These are phyloP conservation scores for Anabacerthia variegaticeps DNA, from an alignment of 2,797 vertebrate genomes.

Conservation along the genomic window DNA sequence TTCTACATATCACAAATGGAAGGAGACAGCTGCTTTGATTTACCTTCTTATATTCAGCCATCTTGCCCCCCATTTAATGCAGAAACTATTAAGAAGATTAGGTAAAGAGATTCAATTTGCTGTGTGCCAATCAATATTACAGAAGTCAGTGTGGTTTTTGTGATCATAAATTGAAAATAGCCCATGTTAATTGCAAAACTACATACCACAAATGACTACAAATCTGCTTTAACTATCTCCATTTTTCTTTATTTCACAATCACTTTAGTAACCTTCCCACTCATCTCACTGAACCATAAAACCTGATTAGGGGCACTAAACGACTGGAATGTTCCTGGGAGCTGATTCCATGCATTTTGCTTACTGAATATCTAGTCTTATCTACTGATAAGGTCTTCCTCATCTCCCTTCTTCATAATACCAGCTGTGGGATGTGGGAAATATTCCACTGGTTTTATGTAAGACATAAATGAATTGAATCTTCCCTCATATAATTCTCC, in stretches of 20 bases:
- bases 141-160: background rate
- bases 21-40: background rate
- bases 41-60: background rate
- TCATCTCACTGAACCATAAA: slow-evolving; percentile 2
- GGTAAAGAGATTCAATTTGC: slow-evolving; percentile 27
- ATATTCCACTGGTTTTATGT: background rate
- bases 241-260: slow-evolving; percentile 17
- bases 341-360: background rate
- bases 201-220: background rate
- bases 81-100: slow-evolving; percentile 17
- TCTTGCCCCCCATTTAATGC: background rate
- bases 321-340: background rate
- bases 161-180: background rate
- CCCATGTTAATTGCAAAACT: background rate
- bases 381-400: background rate
- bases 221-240: background rate
- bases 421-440: background rate
- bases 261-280: background rate
- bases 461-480: background rate
- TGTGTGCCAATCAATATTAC: background rate
- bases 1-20: background rate
- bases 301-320: slow-evolving; percentile 6
- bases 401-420: background rate
- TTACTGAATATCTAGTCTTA: background rate
- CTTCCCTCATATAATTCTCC: background rate